A percentile compares a stretch with the other conserved stretches of the same genome.
Conservation (phyloP, 2,113 vertebrate genomes). For the Orthochromis malagaraziensis region DNA sequence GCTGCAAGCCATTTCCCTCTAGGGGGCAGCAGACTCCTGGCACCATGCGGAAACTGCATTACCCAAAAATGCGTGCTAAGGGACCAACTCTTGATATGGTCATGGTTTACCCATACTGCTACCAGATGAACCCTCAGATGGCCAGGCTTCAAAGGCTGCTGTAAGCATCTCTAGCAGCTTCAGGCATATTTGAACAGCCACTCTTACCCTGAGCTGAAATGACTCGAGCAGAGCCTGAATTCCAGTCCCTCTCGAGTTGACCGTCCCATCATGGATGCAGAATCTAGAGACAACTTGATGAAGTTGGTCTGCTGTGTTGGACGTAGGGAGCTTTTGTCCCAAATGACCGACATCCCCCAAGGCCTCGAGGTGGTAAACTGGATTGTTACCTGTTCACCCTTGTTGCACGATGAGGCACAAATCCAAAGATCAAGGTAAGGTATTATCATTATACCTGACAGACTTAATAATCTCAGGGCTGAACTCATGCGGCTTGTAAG, state of each 20-base stretch:
- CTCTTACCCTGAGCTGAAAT: neutral
- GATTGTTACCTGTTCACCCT: neutral
- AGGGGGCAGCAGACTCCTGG: neutral
- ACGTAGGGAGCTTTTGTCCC: neutral
- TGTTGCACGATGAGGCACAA: neutral
- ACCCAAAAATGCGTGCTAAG: neutral
- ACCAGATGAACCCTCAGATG: neutral
- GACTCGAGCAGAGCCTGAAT: neutral
- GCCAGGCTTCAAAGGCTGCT: neutral
- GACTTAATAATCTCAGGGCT: neutral
- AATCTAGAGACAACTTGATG: neutral
- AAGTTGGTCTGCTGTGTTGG: neutral
- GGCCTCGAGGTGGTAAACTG: neutral
- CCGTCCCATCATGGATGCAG: neutral
- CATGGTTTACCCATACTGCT: neutral
- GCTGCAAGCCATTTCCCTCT: neutral
- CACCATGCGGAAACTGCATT: neutral
- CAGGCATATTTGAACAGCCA: neutral
- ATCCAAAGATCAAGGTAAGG: neutral
- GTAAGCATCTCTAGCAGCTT: neutral
- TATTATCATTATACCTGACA: neutral
- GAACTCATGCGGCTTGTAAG: neutral
- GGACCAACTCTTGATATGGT: neutral
- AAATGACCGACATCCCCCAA: neutral
- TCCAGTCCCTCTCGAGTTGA: neutral